phyloP scores from a whole-genome alignment of 2,888 invertebrate species.

The Tanytarsus gracilentus region DNA sequence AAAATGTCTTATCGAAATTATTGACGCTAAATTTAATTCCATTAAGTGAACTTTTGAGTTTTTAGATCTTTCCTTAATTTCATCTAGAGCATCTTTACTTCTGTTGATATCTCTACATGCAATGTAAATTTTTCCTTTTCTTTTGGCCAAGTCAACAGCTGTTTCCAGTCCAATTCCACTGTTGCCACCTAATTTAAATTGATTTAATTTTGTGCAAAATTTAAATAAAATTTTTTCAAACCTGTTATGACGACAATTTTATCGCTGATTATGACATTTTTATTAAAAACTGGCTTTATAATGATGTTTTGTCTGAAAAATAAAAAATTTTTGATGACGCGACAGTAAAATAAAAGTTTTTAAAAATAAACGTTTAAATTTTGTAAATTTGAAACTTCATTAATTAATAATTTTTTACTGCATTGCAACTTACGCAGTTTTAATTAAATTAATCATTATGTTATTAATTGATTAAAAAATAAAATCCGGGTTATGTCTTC shows the following conservation, averaged over 20 bases:
- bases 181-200: slow-evolving; percentile 79
- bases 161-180: slow-evolving; percentile 74
- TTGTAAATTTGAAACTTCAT: not conserved
- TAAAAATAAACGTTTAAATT: not conserved
- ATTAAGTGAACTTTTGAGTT: slow-evolving; percentile 69
- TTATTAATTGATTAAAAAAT: too few relatives aligned
- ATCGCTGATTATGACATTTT: slow-evolving; percentile 47
- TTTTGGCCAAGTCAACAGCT: slow-evolving; percentile 58
- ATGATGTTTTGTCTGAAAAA: not conserved
- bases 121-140: slow-evolving; percentile 76
- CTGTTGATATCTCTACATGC: slow-evolving; percentile 70
- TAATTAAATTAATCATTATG: too few relatives aligned
- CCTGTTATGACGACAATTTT: slow-evolving; percentile 73
- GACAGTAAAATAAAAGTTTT: not conserved
- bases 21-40: slow-evolving; percentile 65
- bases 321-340: not conserved
- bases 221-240: not conserved
- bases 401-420: too few relatives aligned
- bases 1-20: slow-evolving; percentile 59
- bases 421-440: too few relatives aligned
- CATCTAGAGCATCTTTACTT: slow-evolving; percentile 60
- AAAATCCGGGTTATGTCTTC: too few relatives aligned
- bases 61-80: slow-evolving; percentile 57
- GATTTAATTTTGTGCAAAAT: slow-evolving; percentile 51
- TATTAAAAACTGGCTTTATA: slow-evolving; percentile 42